phyloP scores from a whole-genome alignment of 2,888 invertebrate genomes.

The Spicauda simplicius region DNA sequence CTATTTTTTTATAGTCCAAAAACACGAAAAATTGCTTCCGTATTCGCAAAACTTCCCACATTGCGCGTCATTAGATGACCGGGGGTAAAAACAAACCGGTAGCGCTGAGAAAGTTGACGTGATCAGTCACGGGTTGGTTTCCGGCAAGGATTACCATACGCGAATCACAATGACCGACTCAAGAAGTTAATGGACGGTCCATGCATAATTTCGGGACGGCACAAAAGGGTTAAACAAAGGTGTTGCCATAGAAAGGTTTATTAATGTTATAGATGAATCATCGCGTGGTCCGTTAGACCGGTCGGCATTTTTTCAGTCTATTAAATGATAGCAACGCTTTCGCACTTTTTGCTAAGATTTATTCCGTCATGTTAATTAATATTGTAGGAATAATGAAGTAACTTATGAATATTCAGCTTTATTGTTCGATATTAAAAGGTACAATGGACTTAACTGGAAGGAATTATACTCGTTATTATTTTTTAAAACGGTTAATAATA shows the following conservation, averaged over 20 bases:
- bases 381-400: slow-evolving; percentile 31
- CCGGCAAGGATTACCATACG: slow-evolving; percentile 69
- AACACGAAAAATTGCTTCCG: slow-evolving; percentile 45
- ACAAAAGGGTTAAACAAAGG: slow-evolving; percentile 80
- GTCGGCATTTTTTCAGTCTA: slow-evolving; percentile 53
- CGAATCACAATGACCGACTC: slow-evolving; percentile 72
- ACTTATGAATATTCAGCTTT: background rate
- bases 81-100: slow-evolving; percentile 49
- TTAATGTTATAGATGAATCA: slow-evolving; percentile 76
- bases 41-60: slow-evolving; percentile 54
- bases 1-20: slow-evolving; percentile 10
- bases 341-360: slow-evolving; percentile 54
- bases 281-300: slow-evolving; percentile 72
- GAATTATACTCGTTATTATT: background rate
- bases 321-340: slow-evolving; percentile 45
- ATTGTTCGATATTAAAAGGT: background rate
- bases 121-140: slow-evolving; percentile 77
- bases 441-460: background rate
- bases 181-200: slow-evolving; percentile 75
- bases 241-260: slow-evolving; percentile 69
- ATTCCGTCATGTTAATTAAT: slow-evolving; percentile 55
- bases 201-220: slow-evolving; percentile 67
- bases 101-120: slow-evolving; percentile 64
- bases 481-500: no score
- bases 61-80: slow-evolving; percentile 63